These are phyloP conservation scores for Phasianus colchicus DNA, from an alignment of 2,113 vertebrate species.

Conservation along the genomic window DNA sequence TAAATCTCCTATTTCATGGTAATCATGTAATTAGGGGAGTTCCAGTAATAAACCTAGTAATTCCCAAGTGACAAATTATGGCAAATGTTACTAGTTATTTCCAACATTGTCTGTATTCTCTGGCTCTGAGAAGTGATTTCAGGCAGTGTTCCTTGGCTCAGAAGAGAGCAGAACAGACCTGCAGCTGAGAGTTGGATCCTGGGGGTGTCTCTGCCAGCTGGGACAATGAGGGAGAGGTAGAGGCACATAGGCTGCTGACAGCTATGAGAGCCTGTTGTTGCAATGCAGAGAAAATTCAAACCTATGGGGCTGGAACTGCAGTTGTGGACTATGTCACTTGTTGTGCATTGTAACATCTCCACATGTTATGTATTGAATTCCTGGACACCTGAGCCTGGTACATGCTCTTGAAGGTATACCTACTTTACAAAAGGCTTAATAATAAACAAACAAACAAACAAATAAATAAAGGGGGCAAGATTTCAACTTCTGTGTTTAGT, in stretches of 20 bases:
- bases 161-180: background rate
- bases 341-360: no score
- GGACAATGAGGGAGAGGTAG: background rate
- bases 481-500: background rate
- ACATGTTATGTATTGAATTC: no score
- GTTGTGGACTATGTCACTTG: no score
- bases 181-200: background rate
- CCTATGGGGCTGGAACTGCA: no score
- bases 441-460: no score
- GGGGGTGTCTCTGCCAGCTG: background rate
- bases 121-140: background rate
- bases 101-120: background rate
- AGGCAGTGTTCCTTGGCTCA: background rate
- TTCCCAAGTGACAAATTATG: background rate
- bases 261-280: fast-evolving
- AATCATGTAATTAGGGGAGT: background rate
- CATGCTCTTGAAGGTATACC: background rate
- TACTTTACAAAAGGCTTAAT: background rate
- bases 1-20: background rate
- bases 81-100: background rate
- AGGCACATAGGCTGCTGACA: background rate
- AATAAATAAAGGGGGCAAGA: no score
- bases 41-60: background rate
- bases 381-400: background rate
- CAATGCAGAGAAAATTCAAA: no score